Evolutionary conservation across 2,113 vertebrate species (phyloP), one percentile per base, ranked within the genome.

Genomic region (Nothoprocta perdicaria): DNA sequence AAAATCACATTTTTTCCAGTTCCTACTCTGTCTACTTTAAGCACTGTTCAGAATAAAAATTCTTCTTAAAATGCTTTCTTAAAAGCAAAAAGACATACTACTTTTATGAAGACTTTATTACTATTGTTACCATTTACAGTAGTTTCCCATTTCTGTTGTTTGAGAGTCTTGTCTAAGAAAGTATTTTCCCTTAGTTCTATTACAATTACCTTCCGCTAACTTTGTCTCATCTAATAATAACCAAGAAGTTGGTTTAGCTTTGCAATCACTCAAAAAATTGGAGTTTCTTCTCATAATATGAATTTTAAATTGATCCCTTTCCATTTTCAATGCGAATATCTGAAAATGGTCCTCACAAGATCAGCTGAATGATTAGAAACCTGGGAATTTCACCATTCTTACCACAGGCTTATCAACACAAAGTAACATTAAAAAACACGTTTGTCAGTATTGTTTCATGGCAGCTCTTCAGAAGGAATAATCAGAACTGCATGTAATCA

Each of bases 221-320:
- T 76, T 92, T 88, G 76, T 58, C 53, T 88, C 77, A 84, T 27
- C 7, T 92, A 81, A 75, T 57, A 90, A 45, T 81, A 95, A 55
- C 26, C 23, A 92, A 43, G 19, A 86, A 84, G 12, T 46, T 78
- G 46, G 15, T 5, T 67, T 75, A 80, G 38, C 11, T 84, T 84
- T 88, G 15, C 9, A 76, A 10, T 78, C 60, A 52, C 4, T 72
- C 73, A 76, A 90, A 86, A 81, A 9, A 65, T 41, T 86, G 19
- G 27, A 78, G 13, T 12, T 2, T 65, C 19, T 48, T 46, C 8
- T 86, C 14, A 21, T 46, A 69, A 53, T 12, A 76, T 4, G 8
- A 26, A 69, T 93, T 86, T 66, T 50, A 41, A 69, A 68, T 86
- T 1, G 0, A 3, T 79, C 14, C 23, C 9, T 73, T 79, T 41